Percentiles rank a stretch among this genome's conserved stretches.
phyloP scores from a whole-genome alignment of 2,113 vertebrate species.

The Copsychus sechellarum region DNA sequence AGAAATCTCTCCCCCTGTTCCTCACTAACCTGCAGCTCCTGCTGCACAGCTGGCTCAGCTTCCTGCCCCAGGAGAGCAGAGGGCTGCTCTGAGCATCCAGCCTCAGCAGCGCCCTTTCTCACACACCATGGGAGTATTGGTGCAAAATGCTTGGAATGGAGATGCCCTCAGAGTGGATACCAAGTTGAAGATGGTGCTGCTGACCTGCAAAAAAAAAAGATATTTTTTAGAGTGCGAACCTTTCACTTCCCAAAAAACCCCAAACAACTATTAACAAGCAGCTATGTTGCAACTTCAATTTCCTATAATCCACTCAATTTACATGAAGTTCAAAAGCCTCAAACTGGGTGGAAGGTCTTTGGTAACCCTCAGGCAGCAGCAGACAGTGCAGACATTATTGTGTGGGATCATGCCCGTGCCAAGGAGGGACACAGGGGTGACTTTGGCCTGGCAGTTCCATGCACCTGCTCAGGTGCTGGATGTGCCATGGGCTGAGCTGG shows the following conservation, averaged over 20 bases:
- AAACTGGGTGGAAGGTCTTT: not conserved
- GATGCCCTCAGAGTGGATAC: not conserved
- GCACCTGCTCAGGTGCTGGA: not conserved
- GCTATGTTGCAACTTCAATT: conserved; percentile 1
- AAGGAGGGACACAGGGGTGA: not conserved
- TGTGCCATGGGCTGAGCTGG: not conserved
- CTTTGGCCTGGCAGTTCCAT: not conserved
- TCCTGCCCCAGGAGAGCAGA: not conserved
- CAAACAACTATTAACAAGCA: not conserved
- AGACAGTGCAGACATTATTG: not conserved
- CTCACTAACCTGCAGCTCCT: not conserved
- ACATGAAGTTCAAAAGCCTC: not conserved
- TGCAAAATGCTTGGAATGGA: not conserved
- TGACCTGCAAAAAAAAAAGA: not conserved
- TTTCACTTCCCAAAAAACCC: not conserved
- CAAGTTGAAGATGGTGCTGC: not conserved
- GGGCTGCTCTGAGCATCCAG: not conserved
- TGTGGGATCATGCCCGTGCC: accelerated
- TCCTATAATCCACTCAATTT: not conserved
- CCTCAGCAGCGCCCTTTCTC: not conserved
- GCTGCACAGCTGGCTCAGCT: not conserved
- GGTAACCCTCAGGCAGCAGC: not conserved
- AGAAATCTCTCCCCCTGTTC: not conserved
- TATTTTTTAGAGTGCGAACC: not conserved
- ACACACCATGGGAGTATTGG: not conserved